Conservation (phyloP, 2,797 vertebrate genomes). For the Fistularia tabacaria region DNA sequence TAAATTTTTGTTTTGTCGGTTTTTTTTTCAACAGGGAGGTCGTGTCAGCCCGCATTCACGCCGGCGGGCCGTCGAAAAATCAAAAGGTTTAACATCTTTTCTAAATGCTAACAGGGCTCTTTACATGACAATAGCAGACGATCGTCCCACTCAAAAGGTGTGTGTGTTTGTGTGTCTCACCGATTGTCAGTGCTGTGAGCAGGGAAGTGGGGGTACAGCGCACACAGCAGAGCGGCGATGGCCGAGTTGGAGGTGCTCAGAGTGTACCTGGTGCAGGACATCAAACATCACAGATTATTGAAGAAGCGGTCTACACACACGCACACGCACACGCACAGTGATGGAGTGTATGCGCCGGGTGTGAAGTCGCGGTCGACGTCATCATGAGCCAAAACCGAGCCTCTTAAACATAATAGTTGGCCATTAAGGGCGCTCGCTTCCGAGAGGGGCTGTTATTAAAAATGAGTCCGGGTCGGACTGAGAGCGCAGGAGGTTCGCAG, state of each 20-base stretch:
- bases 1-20: too few relatives aligned
- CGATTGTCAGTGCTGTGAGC: constrained; percentile 97
- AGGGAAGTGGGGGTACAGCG: constrained; percentile 95
- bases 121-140: too few relatives aligned
- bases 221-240: constrained; percentile 93
- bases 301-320: too few relatives aligned
- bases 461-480: constrained; percentile 12
- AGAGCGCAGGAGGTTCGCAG: background rate
- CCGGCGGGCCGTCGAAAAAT: too few relatives aligned
- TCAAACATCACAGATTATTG: constrained; percentile 1
- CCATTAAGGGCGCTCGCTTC: constrained; percentile 28
- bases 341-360: background rate
- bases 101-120: too few relatives aligned
- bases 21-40: too few relatives aligned
- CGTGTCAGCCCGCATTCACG: too few relatives aligned
- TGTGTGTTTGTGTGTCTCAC: constrained; percentile 66
- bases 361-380: constrained; percentile 18
- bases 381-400: constrained; percentile 18
- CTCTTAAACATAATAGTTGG: constrained; percentile 47
- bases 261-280: constrained; percentile 79
- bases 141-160: background rate
- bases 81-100: too few relatives aligned
- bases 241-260: constrained; percentile 95
- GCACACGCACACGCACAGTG: background rate
- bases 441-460: constrained; percentile 35